Percentiles rank a stretch among this genome's conserved stretches.
Evolutionary conservation across 2,888 invertebrate species (phyloP).

Genomic region (Drosophila meridionalis): DNA sequence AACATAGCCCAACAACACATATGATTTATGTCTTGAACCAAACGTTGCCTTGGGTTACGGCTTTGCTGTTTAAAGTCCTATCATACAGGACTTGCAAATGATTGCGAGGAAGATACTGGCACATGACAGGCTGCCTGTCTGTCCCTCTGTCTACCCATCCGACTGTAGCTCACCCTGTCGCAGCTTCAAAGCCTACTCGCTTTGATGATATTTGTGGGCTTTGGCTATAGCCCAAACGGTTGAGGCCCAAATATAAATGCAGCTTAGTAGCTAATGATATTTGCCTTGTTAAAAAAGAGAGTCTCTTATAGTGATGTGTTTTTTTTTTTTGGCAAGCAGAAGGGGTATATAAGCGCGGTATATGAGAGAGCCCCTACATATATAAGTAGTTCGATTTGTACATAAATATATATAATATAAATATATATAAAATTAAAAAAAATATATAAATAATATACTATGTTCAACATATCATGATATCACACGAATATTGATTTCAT

Average conservation of each 20-base stretch:
- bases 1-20: constrained; percentile 12
- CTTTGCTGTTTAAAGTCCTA: not conserved
- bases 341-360: not conserved
- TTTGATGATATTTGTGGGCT: constrained; percentile 22
- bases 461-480: not conserved
- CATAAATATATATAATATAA: no score
- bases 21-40: constrained; percentile 30
- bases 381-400: no score
- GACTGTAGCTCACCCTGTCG: not conserved
- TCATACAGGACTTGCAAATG: not conserved
- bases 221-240: not conserved
- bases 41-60: constrained; percentile 8
- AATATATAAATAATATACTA: not conserved
- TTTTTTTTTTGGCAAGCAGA: no score
- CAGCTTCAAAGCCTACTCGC: constrained; percentile 5
- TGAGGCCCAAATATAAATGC: constrained; percentile 15
- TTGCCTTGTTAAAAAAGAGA: not conserved
- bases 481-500: no score
- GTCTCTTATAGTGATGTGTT: not conserved
- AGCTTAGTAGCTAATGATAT: constrained; percentile 22
- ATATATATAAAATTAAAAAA: no score
- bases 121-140: not conserved
- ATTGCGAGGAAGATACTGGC: constrained; percentile 1
- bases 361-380: no score
- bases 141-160: not conserved